These are phyloP conservation scores for Alethe diademata DNA, from an alignment of 2,113 vertebrate species.

Conservation along the genomic window DNA sequence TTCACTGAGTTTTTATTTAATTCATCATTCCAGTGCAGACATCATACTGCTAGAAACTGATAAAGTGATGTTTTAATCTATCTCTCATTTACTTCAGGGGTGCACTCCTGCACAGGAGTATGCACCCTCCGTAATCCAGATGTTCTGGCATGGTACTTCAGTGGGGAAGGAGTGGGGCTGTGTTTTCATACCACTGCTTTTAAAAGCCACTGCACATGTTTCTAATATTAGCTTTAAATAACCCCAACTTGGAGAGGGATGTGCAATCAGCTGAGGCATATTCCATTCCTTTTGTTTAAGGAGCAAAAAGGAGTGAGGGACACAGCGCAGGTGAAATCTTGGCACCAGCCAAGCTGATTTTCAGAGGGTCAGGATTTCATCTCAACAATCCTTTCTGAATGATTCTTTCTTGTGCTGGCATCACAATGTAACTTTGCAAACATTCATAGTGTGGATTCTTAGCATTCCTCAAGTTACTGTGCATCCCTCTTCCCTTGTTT, in stretches of 20 bases:
- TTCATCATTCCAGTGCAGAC: neutral
- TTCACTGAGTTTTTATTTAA: neutral
- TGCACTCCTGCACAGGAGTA: neutral
- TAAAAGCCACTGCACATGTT: neutral
- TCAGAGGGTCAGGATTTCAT: neutral
- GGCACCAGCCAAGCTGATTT: neutral
- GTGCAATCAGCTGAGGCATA: accelerated
- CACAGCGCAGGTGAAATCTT: accelerated
- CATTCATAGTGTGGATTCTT: neutral
- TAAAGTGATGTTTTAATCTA: neutral
- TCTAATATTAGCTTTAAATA: neutral
- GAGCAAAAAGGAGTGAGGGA: neutral
- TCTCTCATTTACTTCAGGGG: neutral
- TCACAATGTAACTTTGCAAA: neutral
- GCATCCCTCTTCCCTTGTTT: neutral
- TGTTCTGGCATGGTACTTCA: neutral
- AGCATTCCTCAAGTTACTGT: neutral
- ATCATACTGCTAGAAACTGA: neutral
- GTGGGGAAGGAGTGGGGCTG: neutral
- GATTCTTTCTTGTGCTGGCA: neutral
- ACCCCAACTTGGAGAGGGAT: neutral
- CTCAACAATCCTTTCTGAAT: neutral
- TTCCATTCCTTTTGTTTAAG: neutral
- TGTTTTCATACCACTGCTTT: neutral
- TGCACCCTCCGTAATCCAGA: accelerated